Evolutionary conservation across 2,113 vertebrate genomes (phyloP).

Genomic region (Crotalus helleri): DNA sequence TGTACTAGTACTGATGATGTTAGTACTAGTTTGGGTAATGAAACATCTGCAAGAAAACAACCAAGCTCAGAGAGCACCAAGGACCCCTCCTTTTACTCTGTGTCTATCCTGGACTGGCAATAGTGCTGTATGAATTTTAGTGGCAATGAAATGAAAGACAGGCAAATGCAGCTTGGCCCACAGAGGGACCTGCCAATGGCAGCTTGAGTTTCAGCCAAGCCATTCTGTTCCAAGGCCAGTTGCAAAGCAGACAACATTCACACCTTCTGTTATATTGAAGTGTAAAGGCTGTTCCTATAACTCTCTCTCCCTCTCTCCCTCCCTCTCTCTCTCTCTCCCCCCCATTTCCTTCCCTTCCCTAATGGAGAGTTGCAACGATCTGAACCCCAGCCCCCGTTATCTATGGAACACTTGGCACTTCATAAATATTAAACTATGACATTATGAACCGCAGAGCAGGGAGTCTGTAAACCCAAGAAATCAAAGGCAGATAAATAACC

Average conservation of each 20-base stretch:
- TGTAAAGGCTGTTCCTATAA: neutral
- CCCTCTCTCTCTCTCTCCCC: too few species aligned
- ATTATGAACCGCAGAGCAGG: neutral
- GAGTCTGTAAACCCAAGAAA: constrained; percentile 24
- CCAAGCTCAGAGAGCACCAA: neutral
- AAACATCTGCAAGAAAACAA: neutral
- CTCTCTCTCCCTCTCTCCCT: neutral
- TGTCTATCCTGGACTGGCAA: neutral
- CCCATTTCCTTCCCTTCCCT: neutral
- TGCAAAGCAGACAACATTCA: neutral
- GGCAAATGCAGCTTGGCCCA: too few species aligned
- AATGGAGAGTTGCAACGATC: neutral
- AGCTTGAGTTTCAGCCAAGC: neutral
- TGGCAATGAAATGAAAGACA: neutral
- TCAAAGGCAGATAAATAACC: constrained; percentile 29
- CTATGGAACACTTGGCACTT: constrained; percentile 3
- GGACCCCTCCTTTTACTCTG: neutral
- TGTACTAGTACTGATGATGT: too few species aligned
- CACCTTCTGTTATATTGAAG: neutral
- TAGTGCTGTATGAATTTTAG: neutral
- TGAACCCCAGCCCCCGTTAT: neutral
- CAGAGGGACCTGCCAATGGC: neutral
- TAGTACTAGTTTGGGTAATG: neutral
- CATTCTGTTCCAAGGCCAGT: neutral
- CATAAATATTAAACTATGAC: constrained; percentile 35